phyloP scores from a whole-genome alignment of 1,140 invertebrate genomes.

The Telenomus remus region DNA sequence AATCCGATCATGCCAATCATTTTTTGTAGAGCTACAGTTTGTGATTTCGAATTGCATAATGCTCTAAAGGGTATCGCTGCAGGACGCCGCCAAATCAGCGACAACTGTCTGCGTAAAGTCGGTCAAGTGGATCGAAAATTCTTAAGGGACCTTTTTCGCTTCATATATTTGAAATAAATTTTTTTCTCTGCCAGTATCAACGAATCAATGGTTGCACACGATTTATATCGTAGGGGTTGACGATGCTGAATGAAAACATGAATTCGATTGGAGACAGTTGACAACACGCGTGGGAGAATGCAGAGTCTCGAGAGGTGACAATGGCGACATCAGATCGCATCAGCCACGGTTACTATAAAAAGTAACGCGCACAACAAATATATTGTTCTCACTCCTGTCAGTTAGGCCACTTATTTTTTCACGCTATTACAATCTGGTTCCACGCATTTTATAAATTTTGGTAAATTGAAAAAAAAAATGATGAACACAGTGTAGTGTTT shows the following conservation, averaged over 20 bases:
- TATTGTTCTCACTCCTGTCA: conserved; percentile 41
- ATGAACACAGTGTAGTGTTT: too few relatives aligned
- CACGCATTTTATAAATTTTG: background rate
- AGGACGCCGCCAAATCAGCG: conserved; percentile 46
- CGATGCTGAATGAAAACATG: conserved; percentile 57
- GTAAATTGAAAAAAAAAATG: too few relatives aligned
- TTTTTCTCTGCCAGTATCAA: conserved; percentile 47
- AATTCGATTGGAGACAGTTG: conserved; percentile 60
- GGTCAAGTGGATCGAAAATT: conserved; percentile 59
- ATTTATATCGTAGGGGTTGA: conserved; percentile 56
- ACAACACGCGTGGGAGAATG: conserved; percentile 70
- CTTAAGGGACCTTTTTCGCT: conserved; percentile 54
- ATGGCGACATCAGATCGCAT: conserved; percentile 55
- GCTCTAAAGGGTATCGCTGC: conserved; percentile 49
- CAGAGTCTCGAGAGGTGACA: conserved; percentile 61
- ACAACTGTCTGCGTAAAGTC: conserved; percentile 55
- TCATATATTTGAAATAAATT: conserved; percentile 60
- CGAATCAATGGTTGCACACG: conserved; percentile 54
- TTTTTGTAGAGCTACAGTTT: conserved; percentile 16
- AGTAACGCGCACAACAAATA: conserved; percentile 31
- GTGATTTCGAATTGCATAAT: conserved; percentile 43
- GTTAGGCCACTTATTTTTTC: conserved; percentile 15
- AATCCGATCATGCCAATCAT: conserved; percentile 50
- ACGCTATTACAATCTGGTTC: background rate
- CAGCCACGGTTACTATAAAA: conserved; percentile 48